These are phyloP conservation scores for Thecophora atra DNA, from an alignment of 2,888 invertebrate species.

Conservation along the genomic window DNA sequence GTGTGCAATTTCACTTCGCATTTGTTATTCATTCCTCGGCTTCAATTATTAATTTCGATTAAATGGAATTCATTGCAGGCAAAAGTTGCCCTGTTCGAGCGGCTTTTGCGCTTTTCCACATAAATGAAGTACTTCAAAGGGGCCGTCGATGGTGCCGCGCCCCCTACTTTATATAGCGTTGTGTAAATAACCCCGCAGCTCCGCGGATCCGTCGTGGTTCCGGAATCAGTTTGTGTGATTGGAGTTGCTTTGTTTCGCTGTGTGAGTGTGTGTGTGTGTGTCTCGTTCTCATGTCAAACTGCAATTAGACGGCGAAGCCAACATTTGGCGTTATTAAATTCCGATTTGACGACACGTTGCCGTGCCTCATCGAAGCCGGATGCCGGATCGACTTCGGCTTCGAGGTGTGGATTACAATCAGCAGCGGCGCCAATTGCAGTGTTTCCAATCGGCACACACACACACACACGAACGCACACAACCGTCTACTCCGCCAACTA, in stretches of 20 bases:
- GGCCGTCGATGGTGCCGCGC: too few relatives aligned
- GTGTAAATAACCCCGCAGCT: constrained; percentile 9
- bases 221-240: constrained; percentile 27
- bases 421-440: constrained; percentile 24
- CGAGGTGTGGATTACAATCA: constrained; percentile 32
- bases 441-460: constrained; percentile 15
- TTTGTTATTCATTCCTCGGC: background rate
- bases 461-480: constrained; percentile 18
- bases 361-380: background rate
- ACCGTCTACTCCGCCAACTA: background rate
- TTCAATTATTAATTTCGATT: constrained; percentile 5
- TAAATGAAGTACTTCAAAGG: too few relatives aligned
- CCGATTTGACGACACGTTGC: constrained; percentile 22
- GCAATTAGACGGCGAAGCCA: constrained; percentile 28
- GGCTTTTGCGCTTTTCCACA: too few relatives aligned
- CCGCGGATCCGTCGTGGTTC: constrained; percentile 15
- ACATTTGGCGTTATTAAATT: constrained; percentile 14
- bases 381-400: background rate
- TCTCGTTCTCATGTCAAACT: constrained; percentile 20
- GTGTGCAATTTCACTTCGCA: background rate
- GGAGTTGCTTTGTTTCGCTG: constrained; percentile 17
- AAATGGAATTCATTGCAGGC: background rate
- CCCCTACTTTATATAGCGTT: too few relatives aligned
- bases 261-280: background rate
- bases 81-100: too few relatives aligned